A percentile compares a stretch with the other conserved stretches of the same genome.
Conservation (phyloP, 2,797 vertebrate species). For the Parambassis ranga region DNA sequence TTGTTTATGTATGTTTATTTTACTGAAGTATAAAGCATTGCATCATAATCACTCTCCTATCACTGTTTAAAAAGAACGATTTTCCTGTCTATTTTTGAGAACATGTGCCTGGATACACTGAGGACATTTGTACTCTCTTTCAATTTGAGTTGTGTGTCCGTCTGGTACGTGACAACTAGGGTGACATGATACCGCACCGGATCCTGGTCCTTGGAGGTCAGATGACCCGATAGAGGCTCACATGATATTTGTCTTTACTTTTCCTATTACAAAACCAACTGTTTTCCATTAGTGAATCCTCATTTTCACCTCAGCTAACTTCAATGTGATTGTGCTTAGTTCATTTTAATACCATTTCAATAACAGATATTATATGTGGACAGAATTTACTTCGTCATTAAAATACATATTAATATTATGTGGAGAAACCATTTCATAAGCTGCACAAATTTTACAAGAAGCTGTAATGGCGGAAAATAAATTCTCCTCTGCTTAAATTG, state of each 20-base stretch:
- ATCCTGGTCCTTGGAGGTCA: conserved; percentile 22
- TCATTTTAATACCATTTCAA: background rate
- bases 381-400: background rate
- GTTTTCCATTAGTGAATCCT: background rate
- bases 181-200: conserved; percentile 38
- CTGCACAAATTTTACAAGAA: background rate
- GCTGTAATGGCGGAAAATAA: background rate
- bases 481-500: background rate
- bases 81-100: conserved; percentile 5
- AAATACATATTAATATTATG: background rate
- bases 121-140: conserved; percentile 14
- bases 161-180: conserved; percentile 13
- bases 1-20: too few species aligned
- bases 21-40: too few species aligned
- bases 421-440: background rate
- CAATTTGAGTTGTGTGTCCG: conserved; percentile 1
- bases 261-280: conserved; percentile 20
- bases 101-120: conserved; percentile 1
- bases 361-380: too few species aligned
- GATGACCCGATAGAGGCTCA: conserved; percentile 19
- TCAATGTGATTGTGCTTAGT: background rate
- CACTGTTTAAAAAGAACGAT: background rate
- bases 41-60: too few species aligned
- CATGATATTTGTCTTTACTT: conserved; percentile 17
- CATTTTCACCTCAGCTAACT: background rate